Conservation (phyloP, 2,113 vertebrate species). For the Saguinus midas region DNA sequence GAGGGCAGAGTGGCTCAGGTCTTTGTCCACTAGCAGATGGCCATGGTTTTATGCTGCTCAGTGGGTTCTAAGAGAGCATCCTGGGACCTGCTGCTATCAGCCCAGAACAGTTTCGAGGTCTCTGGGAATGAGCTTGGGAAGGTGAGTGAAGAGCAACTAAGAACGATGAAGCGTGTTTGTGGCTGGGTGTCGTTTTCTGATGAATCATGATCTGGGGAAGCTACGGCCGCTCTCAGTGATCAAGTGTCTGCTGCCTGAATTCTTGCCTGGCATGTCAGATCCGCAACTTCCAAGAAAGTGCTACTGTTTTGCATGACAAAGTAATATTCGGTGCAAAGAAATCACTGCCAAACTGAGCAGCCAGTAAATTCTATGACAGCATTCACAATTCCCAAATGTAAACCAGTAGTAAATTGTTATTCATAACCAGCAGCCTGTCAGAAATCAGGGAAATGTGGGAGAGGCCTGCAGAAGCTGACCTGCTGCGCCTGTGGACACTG, state of each 20-base stretch:
- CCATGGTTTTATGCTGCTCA: not conserved
- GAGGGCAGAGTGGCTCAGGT: too few relatives aligned
- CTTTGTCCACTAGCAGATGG: not conserved
- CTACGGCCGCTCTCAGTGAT: not conserved
- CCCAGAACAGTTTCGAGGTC: not conserved
- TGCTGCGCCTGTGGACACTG: not conserved
- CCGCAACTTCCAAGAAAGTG: not conserved
- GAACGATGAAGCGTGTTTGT: not conserved
- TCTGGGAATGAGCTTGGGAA: not conserved
- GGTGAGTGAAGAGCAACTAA: not conserved
- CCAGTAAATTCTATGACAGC: not conserved
- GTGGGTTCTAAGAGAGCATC: not conserved
- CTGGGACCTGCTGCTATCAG: not conserved
- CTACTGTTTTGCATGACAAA: constrained; percentile 11
- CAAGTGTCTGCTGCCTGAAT: not conserved
- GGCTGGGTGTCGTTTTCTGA: not conserved
- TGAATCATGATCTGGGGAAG: not conserved
- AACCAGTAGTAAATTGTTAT: not conserved
- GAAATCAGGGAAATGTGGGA: not conserved
- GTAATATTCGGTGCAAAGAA: not conserved
- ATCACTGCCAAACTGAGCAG: not conserved
- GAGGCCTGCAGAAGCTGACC: not conserved
- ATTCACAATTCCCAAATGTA: not conserved
- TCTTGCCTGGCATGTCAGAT: not conserved
- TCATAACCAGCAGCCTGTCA: not conserved